Evolutionary conservation across 2,888 invertebrate species (phyloP), one percentile per base, ranked within the genome.

Genomic region (Leptarthrus brevirostris): DNA sequence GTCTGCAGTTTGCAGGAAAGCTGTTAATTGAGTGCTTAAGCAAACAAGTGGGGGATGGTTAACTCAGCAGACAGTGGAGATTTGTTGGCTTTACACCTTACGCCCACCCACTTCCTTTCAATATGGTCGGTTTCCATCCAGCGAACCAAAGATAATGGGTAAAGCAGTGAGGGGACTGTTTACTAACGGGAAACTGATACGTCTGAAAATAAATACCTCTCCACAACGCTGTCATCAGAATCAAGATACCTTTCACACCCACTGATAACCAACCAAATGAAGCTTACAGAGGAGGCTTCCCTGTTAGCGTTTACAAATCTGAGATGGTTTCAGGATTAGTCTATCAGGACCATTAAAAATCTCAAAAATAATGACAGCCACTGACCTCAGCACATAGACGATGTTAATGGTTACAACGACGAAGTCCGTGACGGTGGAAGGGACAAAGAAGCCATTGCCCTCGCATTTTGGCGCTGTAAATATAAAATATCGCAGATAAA

Each of bases 401-500:
- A 30, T 30, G 30, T 30, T 44, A 44, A 44, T 44, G 44, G 44
- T 12, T 8, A 2, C 44, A 44, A 12, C 12, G 44, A 44, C n/a
- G 30, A 30, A 30, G 30, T 30, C 8, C 30, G 8, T 8, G 5
- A 30, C 4, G 30, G 30, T 30, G 30, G 1, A 6, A 8, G 30
- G 5, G 30, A 8, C 1, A 8, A 8, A 30, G 5, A 30, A 53
- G 6, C 53, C 53, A 1, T 2, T n/a, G 20, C 18, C 53, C 53
- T 3, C 20, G 20, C 5, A 8, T 8, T 4, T 22, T 6, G 20
- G 16, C 22, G 49, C 26, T 44, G 16, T 44, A 66, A 66, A 47
- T 26, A 26, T 47, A 44, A 66, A 66, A 49, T 66, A 26, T 66
- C 16, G 47, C 14, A 49, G 49, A 66, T 66, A 49, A 66, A 47